Evolutionary conservation across 2,113 vertebrate genomes (phyloP).

Genomic region (Vulpes lagopus): DNA sequence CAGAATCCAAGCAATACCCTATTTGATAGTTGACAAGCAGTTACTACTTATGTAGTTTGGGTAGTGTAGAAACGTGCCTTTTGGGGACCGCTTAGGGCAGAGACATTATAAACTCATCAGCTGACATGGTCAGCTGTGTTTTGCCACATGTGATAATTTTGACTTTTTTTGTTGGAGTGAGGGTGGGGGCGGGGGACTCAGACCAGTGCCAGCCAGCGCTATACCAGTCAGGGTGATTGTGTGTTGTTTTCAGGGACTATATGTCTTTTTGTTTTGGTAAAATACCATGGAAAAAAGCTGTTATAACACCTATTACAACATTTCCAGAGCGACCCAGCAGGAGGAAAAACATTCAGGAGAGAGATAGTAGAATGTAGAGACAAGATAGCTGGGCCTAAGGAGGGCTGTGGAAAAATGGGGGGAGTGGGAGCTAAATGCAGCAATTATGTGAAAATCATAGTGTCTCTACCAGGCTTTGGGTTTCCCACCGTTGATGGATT

Average conservation of each 20-base stretch:
- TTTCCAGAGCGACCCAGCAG: constrained; percentile 76
- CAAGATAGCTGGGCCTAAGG: constrained; percentile 39
- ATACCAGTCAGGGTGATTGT: constrained; percentile 42
- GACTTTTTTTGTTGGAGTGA: neutral
- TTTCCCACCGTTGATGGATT: constrained; percentile 18
- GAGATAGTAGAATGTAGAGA: constrained; percentile 59
- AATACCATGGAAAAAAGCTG: constrained; percentile 68
- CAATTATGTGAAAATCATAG: neutral
- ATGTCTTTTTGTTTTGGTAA: constrained; percentile 72
- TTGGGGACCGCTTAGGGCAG: neutral
- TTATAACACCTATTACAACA: constrained; percentile 79
- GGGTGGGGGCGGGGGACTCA: neutral
- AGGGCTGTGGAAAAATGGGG: neutral
- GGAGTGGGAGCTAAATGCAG: neutral
- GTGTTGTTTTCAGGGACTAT: constrained; percentile 33
- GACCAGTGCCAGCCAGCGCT: neutral
- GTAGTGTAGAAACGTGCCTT: neutral
- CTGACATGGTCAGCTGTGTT: neutral
- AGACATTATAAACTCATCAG: neutral
- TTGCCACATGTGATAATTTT: neutral
- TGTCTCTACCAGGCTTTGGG: neutral
- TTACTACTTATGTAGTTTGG: neutral
- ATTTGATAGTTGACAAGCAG: neutral
- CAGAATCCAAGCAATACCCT: neutral
- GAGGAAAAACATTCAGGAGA: constrained; percentile 64